Conservation (phyloP, 1,140 invertebrate genomes). For the Watersipora subatra region DNA sequence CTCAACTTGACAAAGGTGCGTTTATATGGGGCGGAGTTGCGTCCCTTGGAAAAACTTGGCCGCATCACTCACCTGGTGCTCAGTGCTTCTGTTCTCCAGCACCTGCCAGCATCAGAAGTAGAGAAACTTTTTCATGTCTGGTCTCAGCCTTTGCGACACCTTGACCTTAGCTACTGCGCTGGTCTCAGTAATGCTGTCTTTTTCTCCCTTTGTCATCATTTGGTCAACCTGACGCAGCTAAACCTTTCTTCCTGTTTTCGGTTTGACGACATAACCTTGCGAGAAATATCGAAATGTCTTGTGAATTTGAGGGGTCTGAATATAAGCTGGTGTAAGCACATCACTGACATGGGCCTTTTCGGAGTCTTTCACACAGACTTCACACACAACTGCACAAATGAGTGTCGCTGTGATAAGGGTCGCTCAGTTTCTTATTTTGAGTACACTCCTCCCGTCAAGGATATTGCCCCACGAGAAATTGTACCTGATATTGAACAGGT, state of each 20-base stretch:
- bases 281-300: slow-evolving; percentile 46
- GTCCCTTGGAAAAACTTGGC: not conserved
- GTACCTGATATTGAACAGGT: not conserved
- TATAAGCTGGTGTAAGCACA: slow-evolving; percentile 51
- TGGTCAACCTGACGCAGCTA: slow-evolving; percentile 47
- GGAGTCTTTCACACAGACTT: slow-evolving; percentile 44
- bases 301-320: slow-evolving; percentile 47
- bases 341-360: slow-evolving; percentile 52
- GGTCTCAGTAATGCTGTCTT: slow-evolving; percentile 50
- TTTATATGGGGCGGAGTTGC: not conserved
- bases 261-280: slow-evolving; percentile 52
- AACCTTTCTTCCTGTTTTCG: slow-evolving; percentile 54
- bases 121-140: not conserved
- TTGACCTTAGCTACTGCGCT: slow-evolving; percentile 48
- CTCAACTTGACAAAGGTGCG: slow-evolving; percentile 17
- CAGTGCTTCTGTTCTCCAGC: not conserved
- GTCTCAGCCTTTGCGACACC: slow-evolving; percentile 19
- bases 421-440: not conserved
- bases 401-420: slow-evolving; percentile 3
- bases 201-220: slow-evolving; percentile 20
- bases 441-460: not conserved
- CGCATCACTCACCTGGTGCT: not conserved
- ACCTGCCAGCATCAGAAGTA: not conserved
- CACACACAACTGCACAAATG: slow-evolving; percentile 5
- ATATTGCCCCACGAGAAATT: not conserved